These are phyloP conservation scores for Sylvietta virens DNA, from an alignment of 2,113 vertebrate genomes.

Conservation along the genomic window DNA sequence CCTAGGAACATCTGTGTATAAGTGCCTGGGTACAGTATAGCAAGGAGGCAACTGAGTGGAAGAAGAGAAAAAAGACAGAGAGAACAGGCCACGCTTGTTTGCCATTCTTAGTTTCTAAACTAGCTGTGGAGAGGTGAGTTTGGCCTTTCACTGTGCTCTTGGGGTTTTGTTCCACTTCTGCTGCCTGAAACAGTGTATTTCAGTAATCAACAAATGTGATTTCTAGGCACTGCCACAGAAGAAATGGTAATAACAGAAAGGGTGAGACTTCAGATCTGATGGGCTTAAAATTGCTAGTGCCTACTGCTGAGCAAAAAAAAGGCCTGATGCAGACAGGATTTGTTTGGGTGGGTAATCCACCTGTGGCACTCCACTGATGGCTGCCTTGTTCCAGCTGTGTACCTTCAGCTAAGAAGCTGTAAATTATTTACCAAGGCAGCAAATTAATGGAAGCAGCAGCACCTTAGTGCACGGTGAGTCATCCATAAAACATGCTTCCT, in stretches of 20 bases:
- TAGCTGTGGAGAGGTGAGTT: background rate
- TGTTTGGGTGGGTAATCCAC: background rate
- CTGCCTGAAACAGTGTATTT: background rate
- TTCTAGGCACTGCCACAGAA: background rate
- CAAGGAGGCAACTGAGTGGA: background rate
- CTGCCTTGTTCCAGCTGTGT: background rate
- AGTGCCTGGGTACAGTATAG: background rate
- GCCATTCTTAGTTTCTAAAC: background rate
- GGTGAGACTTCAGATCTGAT: background rate
- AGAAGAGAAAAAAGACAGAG: background rate
- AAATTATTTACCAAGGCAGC: slow-evolving; percentile 43
- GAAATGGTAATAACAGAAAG: background rate
- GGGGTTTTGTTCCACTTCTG: background rate
- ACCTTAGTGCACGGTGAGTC: background rate
- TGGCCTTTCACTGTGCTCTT: background rate
- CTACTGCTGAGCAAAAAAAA: background rate
- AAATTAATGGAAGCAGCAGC: background rate
- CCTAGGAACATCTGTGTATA: background rate
- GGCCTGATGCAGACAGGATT: background rate
- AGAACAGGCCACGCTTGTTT: background rate
- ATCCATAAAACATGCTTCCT: slow-evolving; percentile 44
- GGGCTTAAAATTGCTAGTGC: background rate
- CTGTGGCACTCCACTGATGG: background rate
- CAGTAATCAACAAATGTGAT: background rate
- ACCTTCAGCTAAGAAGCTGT: background rate